Evolutionary conservation across 2,113 vertebrate genomes (phyloP).

Genomic region (Rhinolophus ferrumequinum): DNA sequence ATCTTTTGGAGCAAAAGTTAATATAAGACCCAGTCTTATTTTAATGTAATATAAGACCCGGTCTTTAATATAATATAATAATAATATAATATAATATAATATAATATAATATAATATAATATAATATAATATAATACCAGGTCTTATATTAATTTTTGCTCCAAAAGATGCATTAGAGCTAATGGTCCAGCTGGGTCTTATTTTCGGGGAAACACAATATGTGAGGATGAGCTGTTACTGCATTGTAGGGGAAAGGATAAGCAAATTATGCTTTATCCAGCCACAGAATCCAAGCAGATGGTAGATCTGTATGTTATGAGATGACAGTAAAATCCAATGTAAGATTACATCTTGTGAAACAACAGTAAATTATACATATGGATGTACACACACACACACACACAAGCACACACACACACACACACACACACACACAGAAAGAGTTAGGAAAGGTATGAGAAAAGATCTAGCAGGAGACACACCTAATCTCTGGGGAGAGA

Average conservation of each 20-base stretch:
- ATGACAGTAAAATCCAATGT: background rate
- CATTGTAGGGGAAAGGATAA: background rate
- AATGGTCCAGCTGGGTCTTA: no score
- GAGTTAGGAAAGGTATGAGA: background rate
- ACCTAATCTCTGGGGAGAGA: background rate
- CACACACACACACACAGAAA: background rate
- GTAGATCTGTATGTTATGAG: background rate
- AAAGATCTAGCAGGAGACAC: background rate
- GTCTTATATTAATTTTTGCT: no score
- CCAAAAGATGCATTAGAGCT: no score
- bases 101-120: no score
- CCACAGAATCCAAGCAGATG: background rate
- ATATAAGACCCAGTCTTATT: no score
- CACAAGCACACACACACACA: background rate
- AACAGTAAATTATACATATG: background rate
- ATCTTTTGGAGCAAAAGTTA: no score
- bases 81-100: no score
- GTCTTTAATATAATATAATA: no score
- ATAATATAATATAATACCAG: no score
- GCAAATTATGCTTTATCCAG: background rate
- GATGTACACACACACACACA: background rate
- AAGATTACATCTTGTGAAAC: background rate
- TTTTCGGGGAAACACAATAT: no score
- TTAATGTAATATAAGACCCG: no score
- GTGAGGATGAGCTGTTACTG: background rate